Base-by-base conservation (phyloP, 2,888 invertebrate genomes). In the Piscicola geometra region DNA sequence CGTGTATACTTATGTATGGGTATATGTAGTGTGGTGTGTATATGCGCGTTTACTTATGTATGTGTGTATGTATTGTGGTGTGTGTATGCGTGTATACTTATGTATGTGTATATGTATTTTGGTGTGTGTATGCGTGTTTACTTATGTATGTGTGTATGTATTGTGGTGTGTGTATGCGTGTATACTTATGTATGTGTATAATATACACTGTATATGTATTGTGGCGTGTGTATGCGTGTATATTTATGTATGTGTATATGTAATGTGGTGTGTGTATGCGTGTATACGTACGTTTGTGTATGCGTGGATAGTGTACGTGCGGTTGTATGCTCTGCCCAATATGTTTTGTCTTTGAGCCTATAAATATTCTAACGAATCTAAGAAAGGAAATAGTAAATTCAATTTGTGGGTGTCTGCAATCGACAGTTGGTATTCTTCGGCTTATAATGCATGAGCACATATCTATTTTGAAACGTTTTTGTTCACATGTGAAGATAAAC, bases 241-340 rank as follows among this genome's bases (percentile, higher is more conserved):
- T 69, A 15, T 69, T 3, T 69, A 18, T 69, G 36, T 71, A 18
- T 52, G 50, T 71, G 52, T 50, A 32, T 71, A 3, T 71, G 47
- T 71, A 1, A 1, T 0, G 21, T 35, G 36, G 1, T 2, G 47
- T 71, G 47, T 50, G 2, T 71, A 30, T 47, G 9, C 47, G 47
- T 71, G 30, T 71, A 47, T 71, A 1, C 5, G 12, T 71, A 47
- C 47, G 47, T 50, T 36, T 71, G 41, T 71, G 50, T 71, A 30
- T 71, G 2, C 47, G 47, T 47, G 1, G 36, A 25, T 71, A n/a
- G 30, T 71, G 71, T 50, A 9, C 5, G 47, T 71, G 71, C 47
- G 47, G 36, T 36, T 41, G 30, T 47, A 28, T 36, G 36, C 9
- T n/a, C n/a, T n/a, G n/a, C n/a, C n/a, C n/a, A n/a, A n/a, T n/a